A percentile compares a stretch with the other conserved stretches of the same genome.
phyloP scores from a whole-genome alignment of 2,113 vertebrate species.

The Odocoileus virginianus region DNA sequence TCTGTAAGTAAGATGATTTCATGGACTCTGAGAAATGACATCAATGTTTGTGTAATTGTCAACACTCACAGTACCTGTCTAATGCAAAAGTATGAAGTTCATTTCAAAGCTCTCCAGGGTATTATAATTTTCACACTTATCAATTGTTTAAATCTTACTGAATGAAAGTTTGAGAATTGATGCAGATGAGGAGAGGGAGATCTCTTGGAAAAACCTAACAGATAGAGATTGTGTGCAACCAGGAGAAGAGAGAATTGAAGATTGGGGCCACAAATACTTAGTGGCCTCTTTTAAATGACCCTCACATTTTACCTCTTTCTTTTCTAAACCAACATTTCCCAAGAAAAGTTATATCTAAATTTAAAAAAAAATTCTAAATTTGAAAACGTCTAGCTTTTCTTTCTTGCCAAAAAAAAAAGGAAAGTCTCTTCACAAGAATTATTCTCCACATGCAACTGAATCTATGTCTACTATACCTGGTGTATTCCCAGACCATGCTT shows the following conservation, averaged over 20 bases:
- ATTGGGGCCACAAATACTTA: neutral
- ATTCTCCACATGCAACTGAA: neutral
- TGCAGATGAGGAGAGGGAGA: neutral
- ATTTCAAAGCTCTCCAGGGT: neutral
- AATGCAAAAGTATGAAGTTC: neutral
- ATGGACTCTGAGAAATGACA: neutral
- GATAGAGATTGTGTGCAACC: neutral
- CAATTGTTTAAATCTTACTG: neutral
- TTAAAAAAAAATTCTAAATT: neutral
- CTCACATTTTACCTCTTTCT: neutral
- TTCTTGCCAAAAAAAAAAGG: neutral
- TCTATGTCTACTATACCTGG: neutral
- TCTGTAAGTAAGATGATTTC: neutral
- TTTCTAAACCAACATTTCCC: neutral
- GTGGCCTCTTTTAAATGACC: neutral
- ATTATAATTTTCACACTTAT: neutral
- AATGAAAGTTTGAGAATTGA: neutral
- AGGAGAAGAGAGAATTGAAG: neutral
- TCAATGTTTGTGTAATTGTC: neutral
- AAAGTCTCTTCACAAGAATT: neutral
- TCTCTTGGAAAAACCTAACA: neutral
- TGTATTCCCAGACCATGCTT: accelerated
- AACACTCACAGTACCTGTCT: neutral
- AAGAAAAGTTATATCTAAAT: neutral
- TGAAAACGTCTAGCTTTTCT: neutral